phyloP scores from a whole-genome alignment of 2,113 vertebrate species.

The Thamnophis sirtalis region DNA sequence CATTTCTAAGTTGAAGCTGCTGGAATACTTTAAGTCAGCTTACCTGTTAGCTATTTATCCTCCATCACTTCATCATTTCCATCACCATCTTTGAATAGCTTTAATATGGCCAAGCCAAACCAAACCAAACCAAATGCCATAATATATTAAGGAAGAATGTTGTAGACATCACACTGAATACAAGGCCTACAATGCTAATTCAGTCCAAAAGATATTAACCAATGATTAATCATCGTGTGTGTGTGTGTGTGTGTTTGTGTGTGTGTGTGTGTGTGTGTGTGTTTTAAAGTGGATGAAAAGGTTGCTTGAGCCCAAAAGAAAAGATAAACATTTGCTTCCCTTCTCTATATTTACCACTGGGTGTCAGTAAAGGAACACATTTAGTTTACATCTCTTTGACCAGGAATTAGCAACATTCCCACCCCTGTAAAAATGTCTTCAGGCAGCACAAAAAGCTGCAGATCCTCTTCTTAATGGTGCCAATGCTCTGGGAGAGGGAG shows the following conservation, averaged over 20 bases:
- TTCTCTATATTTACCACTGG: slow-evolving; percentile 19
- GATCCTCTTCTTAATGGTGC: not conserved
- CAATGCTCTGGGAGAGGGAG: not conserved
- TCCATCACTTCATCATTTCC: not conserved
- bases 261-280: not conserved
- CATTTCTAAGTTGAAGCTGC: not conserved
- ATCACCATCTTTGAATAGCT: not conserved
- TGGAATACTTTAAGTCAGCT: not conserved
- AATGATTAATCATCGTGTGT: not conserved
- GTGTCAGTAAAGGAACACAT: slow-evolving; percentile 37
- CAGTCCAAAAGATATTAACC: not conserved
- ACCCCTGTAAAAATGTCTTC: not conserved
- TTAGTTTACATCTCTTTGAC: not conserved
- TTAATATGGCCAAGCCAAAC: not conserved
- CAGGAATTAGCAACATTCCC: rapidly evolving
- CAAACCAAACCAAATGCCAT: not conserved
- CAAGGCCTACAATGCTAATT: not conserved
- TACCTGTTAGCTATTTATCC: not conserved
- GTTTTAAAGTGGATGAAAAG: not conserved
- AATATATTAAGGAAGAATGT: not conserved
- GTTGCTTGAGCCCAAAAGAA: not conserved
- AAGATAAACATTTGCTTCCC: not conserved
- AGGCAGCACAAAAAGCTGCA: not conserved
- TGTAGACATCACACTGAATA: not conserved
- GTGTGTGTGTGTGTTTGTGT: no score